Evolutionary conservation across 2,113 vertebrate species (phyloP).

Genomic region (Stomatorhinus ivindoensis): DNA sequence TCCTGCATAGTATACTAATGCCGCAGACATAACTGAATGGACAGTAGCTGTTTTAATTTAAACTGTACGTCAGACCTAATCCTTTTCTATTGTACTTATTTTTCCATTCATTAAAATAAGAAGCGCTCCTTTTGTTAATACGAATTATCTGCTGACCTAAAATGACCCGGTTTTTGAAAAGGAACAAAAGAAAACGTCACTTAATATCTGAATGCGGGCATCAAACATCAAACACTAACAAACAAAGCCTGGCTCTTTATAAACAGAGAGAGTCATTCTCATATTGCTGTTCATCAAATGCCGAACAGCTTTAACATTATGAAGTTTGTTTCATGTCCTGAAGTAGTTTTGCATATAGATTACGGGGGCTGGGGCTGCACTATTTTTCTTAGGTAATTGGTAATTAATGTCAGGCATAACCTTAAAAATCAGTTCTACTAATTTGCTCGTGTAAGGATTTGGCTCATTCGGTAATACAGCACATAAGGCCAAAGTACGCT

Average conservation of each 20-base stretch:
- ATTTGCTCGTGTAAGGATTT: neutral
- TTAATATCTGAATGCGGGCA: neutral
- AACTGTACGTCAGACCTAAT: neutral
- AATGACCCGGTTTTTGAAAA: neutral
- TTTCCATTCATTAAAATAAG: neutral
- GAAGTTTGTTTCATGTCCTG: neutral
- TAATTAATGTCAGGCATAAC: neutral
- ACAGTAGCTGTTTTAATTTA: neutral
- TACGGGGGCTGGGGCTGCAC: neutral
- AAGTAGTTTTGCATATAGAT: neutral
- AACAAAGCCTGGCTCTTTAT: neutral
- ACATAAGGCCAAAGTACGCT: neutral
- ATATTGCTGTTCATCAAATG: neutral
- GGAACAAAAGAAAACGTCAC: neutral
- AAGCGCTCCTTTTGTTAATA: neutral
- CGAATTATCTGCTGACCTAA: conserved; percentile 1
- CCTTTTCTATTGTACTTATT: neutral
- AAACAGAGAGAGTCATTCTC: neutral
- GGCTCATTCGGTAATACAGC: neutral
- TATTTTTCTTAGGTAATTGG: neutral
- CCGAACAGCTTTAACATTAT: neutral
- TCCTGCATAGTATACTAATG: neutral
- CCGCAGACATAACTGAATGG: neutral
- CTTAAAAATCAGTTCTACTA: neutral
- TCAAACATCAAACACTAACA: neutral